Evolutionary conservation across 2,888 invertebrate genomes (phyloP), one percentile per base, ranked within the genome.

Genomic region (Leucozona laternaria): DNA sequence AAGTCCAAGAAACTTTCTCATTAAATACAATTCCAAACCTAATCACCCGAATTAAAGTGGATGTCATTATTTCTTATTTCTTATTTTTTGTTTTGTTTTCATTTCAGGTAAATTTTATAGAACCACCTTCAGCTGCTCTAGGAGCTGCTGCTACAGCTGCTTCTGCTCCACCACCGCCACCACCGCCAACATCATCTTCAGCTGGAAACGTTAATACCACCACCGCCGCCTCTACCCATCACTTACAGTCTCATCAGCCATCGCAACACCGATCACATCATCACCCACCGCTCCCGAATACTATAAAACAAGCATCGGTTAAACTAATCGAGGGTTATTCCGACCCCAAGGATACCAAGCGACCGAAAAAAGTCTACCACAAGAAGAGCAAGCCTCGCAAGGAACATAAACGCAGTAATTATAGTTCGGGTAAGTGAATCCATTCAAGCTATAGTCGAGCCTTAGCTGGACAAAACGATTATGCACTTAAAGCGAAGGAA

Each of bases 241-340:
- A 88, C 89, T 89, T 55, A 90, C 92, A 88, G 79, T 91, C 88
- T 89, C 91, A 60, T 88, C 89, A 88, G 73, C 88, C 76, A 88
- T 89, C 85, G 88, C 90, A 83, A 86, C 89, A 76, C 73, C 88
- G 84, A 79, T 84, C 80, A 62, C 83, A 84, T 79, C 88, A 79
- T 79, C 91, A 89, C 88, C 90, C 90, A 70, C 90, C 90, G 71
- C 81, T 91, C 79, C 91, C 90, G 70, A 90, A 91, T 62, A 90
- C 91, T 72, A 92, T 92, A 53, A 92, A 91, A 85, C 91, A 91
- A 88, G 92, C 92, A 64, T 91, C 91, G 57, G 90, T 93, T 62
- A 92, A 92, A 89, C 89, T 92, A 70, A 91, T 92, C 88, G 92
- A 93, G 88, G 93, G 92, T 68, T 92, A 92, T 73, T 93, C 93